Conservation (phyloP, 1,140 invertebrate genomes). For the Latrodectus geometricus region DNA sequence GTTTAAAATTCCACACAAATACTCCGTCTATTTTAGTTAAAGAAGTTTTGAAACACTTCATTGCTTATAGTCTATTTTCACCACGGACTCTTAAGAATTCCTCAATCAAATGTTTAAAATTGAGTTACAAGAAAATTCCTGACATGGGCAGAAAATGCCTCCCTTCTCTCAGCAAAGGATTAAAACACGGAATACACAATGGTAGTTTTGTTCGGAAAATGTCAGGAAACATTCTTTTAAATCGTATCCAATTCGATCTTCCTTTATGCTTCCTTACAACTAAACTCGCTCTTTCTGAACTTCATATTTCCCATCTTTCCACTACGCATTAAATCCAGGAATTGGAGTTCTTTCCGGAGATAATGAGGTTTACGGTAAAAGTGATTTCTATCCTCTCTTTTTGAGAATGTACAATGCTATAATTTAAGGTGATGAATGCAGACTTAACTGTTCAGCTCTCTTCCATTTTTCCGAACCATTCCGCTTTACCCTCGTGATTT, state of each 20-base stretch:
- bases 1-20: no score
- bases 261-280: not conserved
- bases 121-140: conserved; percentile 14
- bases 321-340: conserved; percentile 9
- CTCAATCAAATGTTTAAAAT: conserved; percentile 11
- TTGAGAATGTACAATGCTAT: conserved; percentile 1
- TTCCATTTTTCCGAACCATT: not conserved
- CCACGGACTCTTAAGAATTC: not conserved
- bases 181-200: not conserved
- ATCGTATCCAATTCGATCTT: not conserved
- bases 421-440: conserved; percentile 39
- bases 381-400: conserved; percentile 26
- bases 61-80: not conserved
- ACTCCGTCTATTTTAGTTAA: no score
- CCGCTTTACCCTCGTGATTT: not conserved
- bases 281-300: not conserved
- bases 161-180: conserved; percentile 12
- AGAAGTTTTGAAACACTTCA: not conserved
- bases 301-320: conserved; percentile 11
- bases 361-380: conserved; percentile 40
- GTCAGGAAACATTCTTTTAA: conserved; percentile 21
- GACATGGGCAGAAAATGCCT: conserved; percentile 7
- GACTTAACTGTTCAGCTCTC: not conserved
- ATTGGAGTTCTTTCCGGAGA: not conserved
- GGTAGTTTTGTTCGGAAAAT: conserved; percentile 14